Evolutionary conservation across 1,140 invertebrate genomes (phyloP).

Genomic region (Trichomalopsis sarcophagae): DNA sequence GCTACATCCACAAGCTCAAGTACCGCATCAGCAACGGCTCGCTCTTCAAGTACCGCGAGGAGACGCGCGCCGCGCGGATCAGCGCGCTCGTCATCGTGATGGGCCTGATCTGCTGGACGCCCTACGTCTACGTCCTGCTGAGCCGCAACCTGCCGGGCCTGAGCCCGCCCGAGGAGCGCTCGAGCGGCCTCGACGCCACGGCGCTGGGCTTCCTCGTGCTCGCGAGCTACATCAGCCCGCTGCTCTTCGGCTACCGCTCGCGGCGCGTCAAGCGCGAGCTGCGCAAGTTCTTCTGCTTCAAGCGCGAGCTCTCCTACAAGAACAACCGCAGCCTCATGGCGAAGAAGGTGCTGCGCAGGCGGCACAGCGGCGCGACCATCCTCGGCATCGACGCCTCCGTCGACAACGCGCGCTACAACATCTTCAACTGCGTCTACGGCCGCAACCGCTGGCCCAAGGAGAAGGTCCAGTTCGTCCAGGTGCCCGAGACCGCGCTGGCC

Average conservation of each 20-base stretch:
- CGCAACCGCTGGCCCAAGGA: constrained; percentile 70
- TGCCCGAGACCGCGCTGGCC: constrained; percentile 71
- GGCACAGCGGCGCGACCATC: constrained; percentile 67
- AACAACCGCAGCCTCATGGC: constrained; percentile 72
- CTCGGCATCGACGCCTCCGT: constrained; percentile 58
- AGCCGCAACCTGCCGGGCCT: constrained; percentile 65
- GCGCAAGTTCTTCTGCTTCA: constrained; percentile 77
- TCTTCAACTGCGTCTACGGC: constrained; percentile 71
- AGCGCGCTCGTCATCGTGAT: constrained; percentile 84
- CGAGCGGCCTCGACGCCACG: constrained; percentile 68
- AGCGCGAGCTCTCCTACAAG: constrained; percentile 68
- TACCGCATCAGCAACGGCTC: constrained; percentile 88
- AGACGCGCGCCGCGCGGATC: constrained; percentile 86
- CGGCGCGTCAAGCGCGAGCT: constrained; percentile 84
- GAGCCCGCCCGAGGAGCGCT: background rate
- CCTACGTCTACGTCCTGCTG: constrained; percentile 78
- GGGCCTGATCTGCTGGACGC: constrained; percentile 83
- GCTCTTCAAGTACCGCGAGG: constrained; percentile 87
- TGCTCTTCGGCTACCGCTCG: constrained; percentile 87
- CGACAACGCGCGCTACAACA: constrained; percentile 61
- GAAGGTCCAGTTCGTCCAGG: constrained; percentile 73
- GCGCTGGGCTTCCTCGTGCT: constrained; percentile 81
- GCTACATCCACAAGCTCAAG: constrained; percentile 82
- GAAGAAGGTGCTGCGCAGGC: constrained; percentile 68
- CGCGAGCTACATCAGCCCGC: constrained; percentile 83